Evolutionary conservation across 2,797 vertebrate genomes (phyloP).

Genomic region (Pangasius sanitwongsei): DNA sequence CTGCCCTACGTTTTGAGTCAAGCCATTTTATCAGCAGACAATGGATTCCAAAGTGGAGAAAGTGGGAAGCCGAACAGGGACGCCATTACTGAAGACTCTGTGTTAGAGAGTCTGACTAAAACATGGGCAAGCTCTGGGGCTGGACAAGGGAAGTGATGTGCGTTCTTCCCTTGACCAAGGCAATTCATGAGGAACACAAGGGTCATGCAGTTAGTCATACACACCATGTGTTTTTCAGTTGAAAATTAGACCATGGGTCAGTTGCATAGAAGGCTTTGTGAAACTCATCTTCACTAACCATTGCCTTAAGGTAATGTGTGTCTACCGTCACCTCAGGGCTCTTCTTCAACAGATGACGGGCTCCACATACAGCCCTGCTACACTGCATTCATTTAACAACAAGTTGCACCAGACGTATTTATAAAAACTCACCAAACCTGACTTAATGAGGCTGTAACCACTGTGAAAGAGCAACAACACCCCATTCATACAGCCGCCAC

Average conservation of each 20-base stretch:
- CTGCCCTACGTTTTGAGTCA: conserved; percentile 2
- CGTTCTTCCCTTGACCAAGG: neutral
- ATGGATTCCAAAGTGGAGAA: neutral
- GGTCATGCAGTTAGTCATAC: conserved; percentile 27
- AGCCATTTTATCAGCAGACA: neutral
- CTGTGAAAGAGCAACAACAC: conserved; percentile 12
- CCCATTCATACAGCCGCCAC: neutral
- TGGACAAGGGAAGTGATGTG: conserved; percentile 42
- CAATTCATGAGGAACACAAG: neutral
- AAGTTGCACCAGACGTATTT: conserved; percentile 21
- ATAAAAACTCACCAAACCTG: conserved; percentile 41
- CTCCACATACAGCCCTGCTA: conserved; percentile 2
- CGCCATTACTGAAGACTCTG: conserved; percentile 19
- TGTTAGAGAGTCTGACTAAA: conserved; percentile 28
- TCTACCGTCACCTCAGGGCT: conserved; percentile 16
- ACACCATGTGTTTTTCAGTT: neutral
- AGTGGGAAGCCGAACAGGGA: neutral
- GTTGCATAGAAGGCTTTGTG: neutral
- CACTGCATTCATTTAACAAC: neutral
- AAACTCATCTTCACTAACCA: conserved; percentile 28
- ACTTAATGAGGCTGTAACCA: conserved; percentile 18
- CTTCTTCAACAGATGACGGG: conserved; percentile 26
- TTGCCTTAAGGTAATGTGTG: conserved; percentile 28
- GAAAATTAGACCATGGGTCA: conserved; percentile 41
- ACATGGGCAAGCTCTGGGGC: conserved; percentile 41